Evolutionary conservation across 2,888 invertebrate species (phyloP), one percentile per base, ranked within the genome.

Genomic region (Pandemis corylana): DNA sequence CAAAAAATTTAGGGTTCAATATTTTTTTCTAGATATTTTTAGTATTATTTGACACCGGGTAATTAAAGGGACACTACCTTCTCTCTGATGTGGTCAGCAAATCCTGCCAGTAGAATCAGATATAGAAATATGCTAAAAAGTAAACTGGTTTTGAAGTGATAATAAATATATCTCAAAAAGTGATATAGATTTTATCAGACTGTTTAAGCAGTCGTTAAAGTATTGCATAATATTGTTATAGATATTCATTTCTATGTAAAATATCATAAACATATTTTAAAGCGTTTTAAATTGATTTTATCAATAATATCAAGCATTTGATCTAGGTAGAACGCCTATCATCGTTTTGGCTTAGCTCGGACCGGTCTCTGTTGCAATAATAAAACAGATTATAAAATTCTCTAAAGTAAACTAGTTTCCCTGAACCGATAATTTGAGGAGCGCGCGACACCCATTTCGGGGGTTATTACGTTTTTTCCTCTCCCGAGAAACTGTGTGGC

Each of bases 391-490:
- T 75, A 78, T 77, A 77, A 77, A 78, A 77, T 78, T 77, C 75
- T 73, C 68, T 53, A 72, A 71, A 82, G 75, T 82, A 86, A 87
- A 86, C 85, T 83, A 85, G 85, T 84, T 85, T 82, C 80, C 77
- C 76, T 77, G 81, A 83, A 81, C 82, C 79, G 85, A 87, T 86
- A 87, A 88, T 89, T 89, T 87, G 83, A 81, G 85, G 84, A 81
- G 84, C 84, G 79, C 82, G 88, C 86, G 91, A 90, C 91, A 90
- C 80, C 80, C 79, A 81, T 84, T 85, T 83, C 76, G 80, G 84
- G 81, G 82, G 83, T 87, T 85, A 86, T 88, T 87, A 87, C 78
- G 76, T 83, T 89, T 93, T 93, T 90, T 84, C 73, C 80, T 7
- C 76, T 76, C 75, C 44, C 75, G 71, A 83, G 82, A 83, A 83